phyloP scores from a whole-genome alignment of 2,113 vertebrate genomes.

The Sterrhoptilus dennistouni region DNA sequence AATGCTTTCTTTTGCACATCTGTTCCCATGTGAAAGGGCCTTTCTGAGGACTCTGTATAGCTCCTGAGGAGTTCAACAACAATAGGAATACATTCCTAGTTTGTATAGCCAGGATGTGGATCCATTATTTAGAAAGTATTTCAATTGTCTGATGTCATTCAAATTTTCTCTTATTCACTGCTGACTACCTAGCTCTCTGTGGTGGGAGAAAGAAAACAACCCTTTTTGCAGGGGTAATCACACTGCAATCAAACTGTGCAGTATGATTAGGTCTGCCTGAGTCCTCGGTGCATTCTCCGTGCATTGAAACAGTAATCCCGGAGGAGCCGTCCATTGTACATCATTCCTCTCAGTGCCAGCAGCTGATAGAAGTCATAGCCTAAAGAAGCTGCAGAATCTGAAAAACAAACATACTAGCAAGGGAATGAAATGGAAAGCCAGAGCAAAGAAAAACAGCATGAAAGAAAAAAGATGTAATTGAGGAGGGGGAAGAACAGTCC shows the following conservation, averaged over 20 bases:
- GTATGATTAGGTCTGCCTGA: conserved; percentile 46
- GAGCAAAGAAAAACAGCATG: conserved; percentile 16
- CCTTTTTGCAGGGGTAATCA: conserved; percentile 50
- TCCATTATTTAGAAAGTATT: conserved; percentile 59
- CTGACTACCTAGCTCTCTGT: conserved; percentile 13
- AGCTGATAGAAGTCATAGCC: conserved; percentile 44
- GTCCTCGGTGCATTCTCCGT: conserved; percentile 31
- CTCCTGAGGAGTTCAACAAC: conserved; percentile 23
- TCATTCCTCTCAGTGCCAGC: background rate
- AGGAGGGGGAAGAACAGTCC: conserved; percentile 4
- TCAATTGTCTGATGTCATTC: conserved; percentile 60
- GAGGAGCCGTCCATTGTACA: conserved; percentile 24
- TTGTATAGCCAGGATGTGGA: conserved; percentile 33
- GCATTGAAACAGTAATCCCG: conserved; percentile 19
- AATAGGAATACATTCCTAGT: conserved; percentile 22
- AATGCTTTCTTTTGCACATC: background rate
- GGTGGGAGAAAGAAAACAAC: conserved; percentile 48
- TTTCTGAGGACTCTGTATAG: background rate
- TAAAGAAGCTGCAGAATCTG: conserved; percentile 53
- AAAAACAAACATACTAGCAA: conserved; percentile 50
- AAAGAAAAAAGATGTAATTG: conserved; percentile 31
- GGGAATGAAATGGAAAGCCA: conserved; percentile 30
- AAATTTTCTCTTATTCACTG: conserved; percentile 52
- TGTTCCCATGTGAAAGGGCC: background rate
- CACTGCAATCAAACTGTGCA: conserved; percentile 54